Percentiles rank a stretch among this genome's conserved stretches.
These are phyloP conservation scores for Lamproptera curius DNA, from an alignment of 2,888 invertebrate genomes.

Conservation along the genomic window DNA sequence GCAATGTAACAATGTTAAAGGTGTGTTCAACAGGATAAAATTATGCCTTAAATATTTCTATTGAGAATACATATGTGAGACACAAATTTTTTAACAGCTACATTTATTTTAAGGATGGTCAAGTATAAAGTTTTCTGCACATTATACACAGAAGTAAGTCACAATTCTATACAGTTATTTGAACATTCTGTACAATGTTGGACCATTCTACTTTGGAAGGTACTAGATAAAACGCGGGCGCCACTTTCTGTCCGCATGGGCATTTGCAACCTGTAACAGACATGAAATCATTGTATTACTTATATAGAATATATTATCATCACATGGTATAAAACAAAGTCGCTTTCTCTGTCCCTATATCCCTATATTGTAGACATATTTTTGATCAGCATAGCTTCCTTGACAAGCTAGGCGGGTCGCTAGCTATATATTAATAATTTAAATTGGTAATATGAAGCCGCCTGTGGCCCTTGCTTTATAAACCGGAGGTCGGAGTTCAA, in stretches of 20 bases:
- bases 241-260: conserved; percentile 93
- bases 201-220: conserved; percentile 95
- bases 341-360: too few relatives aligned
- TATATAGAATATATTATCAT: too few relatives aligned
- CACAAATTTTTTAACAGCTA: background rate
- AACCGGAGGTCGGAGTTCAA: too few relatives aligned
- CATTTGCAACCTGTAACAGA: conserved; percentile 91
- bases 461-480: too few relatives aligned
- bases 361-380: too few relatives aligned
- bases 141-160: background rate
- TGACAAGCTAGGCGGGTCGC: too few relatives aligned
- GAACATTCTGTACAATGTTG: conserved; percentile 92
- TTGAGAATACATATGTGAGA: background rate
- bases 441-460: too few relatives aligned
- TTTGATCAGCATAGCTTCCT: too few relatives aligned
- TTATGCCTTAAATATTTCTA: background rate
- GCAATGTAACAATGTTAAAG: background rate
- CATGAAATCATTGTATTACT: too few relatives aligned
- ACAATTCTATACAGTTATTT: conserved; percentile 82
- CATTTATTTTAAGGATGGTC: background rate
- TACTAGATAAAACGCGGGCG: conserved; percentile 94
- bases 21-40: background rate
- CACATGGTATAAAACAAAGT: too few relatives aligned
- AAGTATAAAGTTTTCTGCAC: background rate
- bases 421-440: too few relatives aligned